Conservation (phyloP, 2,797 vertebrate genomes). For the Gambusia yucatana region DNA sequence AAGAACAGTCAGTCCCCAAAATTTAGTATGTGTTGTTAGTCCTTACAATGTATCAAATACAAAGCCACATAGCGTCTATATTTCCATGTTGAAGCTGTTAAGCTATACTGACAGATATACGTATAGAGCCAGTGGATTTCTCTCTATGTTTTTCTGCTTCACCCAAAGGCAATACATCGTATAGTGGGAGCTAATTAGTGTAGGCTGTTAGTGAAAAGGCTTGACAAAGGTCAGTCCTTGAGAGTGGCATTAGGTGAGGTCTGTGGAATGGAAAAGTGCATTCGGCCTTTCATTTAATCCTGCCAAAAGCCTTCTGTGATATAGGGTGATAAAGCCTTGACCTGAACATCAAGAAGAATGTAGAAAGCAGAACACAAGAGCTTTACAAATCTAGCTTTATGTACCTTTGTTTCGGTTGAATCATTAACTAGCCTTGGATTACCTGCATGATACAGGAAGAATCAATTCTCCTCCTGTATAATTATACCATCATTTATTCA, state of each 20-base stretch:
- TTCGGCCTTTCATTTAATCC: slow-evolving; percentile 63
- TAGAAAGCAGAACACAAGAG: slow-evolving; percentile 21
- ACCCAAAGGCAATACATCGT: slow-evolving; percentile 36
- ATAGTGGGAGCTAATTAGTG: slow-evolving; percentile 66
- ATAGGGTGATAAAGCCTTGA: slow-evolving; percentile 54
- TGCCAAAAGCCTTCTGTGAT: slow-evolving; percentile 64
- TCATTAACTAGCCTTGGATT: slow-evolving; percentile 76
- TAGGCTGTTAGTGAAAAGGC: slow-evolving; percentile 42
- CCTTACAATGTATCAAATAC: not conserved
- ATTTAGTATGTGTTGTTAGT: not conserved
- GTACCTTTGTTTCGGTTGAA: slow-evolving; percentile 39
- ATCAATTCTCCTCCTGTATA: slow-evolving; percentile 73
- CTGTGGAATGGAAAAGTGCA: slow-evolving; percentile 53
- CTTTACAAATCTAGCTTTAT: slow-evolving; percentile 52
- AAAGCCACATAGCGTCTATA: not conserved
- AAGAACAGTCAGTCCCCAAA: not conserved
- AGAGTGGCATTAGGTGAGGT: slow-evolving; percentile 56
- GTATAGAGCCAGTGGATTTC: not conserved
- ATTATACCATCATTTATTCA: slow-evolving; percentile 76
- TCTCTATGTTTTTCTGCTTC: slow-evolving; percentile 19
- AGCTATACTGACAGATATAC: not conserved
- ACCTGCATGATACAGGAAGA: slow-evolving; percentile 66
- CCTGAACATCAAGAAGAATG: slow-evolving; percentile 54
- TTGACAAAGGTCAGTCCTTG: slow-evolving; percentile 68
- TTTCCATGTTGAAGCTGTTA: not conserved